These are phyloP conservation scores for Dasyurus viverrinus DNA, from an alignment of 2,113 vertebrate genomes.

Conservation along the genomic window DNA sequence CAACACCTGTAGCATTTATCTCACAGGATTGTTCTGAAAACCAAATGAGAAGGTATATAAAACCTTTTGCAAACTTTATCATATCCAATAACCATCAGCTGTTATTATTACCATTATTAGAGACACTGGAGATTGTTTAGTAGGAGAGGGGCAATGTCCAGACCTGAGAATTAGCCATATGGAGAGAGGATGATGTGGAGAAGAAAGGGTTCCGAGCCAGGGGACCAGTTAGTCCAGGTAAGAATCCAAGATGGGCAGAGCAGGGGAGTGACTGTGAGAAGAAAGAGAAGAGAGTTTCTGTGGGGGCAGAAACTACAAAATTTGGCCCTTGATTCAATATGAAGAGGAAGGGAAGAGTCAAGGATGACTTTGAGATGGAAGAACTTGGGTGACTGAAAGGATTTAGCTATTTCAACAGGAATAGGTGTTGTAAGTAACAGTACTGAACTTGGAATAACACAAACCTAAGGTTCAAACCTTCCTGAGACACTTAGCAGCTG, in stretches of 20 bases:
- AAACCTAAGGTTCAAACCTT: too few species aligned
- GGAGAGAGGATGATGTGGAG: neutral
- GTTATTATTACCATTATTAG: neutral
- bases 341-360: neutral
- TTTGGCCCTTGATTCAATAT: neutral
- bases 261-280: neutral
- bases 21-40: neutral
- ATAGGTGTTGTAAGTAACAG: neutral
- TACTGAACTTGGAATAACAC: too few species aligned
- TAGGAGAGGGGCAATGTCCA: neutral
- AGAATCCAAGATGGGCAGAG: neutral
- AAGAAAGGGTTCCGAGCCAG: neutral
- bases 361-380: neutral
- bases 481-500: neutral
- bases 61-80: neutral
- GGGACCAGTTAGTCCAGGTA: neutral
- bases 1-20: neutral
- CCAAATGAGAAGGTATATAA: neutral
- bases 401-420: neutral
- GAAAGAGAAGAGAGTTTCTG: neutral
- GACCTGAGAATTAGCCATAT: neutral
- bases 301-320: neutral
- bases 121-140: neutral
- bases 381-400: neutral
- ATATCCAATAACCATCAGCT: neutral